Conservation (phyloP, 2,113 vertebrate species). For the Nycticebus coucang region DNA sequence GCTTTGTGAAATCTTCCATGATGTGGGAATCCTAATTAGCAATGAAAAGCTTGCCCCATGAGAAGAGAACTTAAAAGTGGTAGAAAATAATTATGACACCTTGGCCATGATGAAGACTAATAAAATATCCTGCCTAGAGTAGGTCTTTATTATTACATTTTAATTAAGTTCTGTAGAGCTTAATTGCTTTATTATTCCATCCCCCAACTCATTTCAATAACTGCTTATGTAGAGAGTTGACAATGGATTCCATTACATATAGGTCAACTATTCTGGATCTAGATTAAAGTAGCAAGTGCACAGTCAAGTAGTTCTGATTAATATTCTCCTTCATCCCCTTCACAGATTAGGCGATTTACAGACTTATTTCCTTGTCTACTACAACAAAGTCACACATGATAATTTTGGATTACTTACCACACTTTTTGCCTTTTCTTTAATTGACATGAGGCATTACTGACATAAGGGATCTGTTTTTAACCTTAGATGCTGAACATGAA, state of each 20-base stretch:
- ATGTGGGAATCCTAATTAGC: slow-evolving; percentile 54
- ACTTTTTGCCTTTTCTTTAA: neutral
- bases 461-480: neutral
- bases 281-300: slow-evolving; percentile 44
- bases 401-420: neutral
- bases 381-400: neutral
- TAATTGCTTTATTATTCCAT: slow-evolving; percentile 50
- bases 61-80: slow-evolving; percentile 45
- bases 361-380: neutral
- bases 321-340: slow-evolving; percentile 36
- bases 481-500: neutral
- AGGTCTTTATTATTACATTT: slow-evolving; percentile 66
- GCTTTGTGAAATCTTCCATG: neutral
- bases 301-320: slow-evolving; percentile 8
- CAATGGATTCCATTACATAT: slow-evolving; percentile 1
- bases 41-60: slow-evolving; percentile 38
- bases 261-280: slow-evolving; percentile 19
- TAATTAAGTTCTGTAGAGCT: slow-evolving; percentile 71
- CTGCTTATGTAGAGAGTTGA: slow-evolving; percentile 27
- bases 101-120: slow-evolving; percentile 52
- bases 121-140: slow-evolving; percentile 43
- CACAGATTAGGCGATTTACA: neutral
- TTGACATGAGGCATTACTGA: neutral
- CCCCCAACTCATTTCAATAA: slow-evolving; percentile 46
- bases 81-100: slow-evolving; percentile 61